Percentiles rank a stretch among this genome's conserved stretches.
Evolutionary conservation across 2,113 vertebrate genomes (phyloP).

Genomic region (Porphyrio hochstetteri): DNA sequence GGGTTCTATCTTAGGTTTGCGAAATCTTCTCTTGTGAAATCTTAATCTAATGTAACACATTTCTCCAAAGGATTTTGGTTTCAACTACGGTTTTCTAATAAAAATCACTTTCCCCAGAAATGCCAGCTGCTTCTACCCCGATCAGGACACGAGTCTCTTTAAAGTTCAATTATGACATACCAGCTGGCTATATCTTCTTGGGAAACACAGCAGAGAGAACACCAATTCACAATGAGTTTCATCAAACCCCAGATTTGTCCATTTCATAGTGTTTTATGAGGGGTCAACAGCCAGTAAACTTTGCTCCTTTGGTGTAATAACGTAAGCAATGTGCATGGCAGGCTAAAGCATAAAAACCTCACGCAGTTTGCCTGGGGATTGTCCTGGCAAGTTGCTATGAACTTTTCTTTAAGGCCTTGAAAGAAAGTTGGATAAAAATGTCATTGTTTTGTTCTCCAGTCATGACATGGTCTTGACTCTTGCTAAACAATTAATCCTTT

Average conservation of each 20-base stretch:
- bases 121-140: rapidly evolving
- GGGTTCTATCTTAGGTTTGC: background rate
- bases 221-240: background rate
- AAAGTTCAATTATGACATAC: background rate
- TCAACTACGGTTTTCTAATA: background rate
- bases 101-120: background rate
- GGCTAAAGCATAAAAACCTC: background rate
- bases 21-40: background rate
- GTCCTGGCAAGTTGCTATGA: background rate
- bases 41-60: background rate
- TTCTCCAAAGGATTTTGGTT: background rate
- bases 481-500: background rate
- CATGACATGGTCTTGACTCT: background rate
- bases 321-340: background rate
- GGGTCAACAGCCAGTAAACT: background rate
- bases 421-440: background rate
- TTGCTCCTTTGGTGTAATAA: background rate
- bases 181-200: background rate
- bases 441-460: conserved; percentile 3
- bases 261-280: background rate
- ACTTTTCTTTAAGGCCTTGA: background rate
- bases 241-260: background rate
- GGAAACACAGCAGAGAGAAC: background rate
- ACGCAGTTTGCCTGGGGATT: background rate
- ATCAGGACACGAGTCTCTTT: background rate